Evolutionary conservation across 2,113 vertebrate species (phyloP).

Genomic region (Bubalus kerabau): DNA sequence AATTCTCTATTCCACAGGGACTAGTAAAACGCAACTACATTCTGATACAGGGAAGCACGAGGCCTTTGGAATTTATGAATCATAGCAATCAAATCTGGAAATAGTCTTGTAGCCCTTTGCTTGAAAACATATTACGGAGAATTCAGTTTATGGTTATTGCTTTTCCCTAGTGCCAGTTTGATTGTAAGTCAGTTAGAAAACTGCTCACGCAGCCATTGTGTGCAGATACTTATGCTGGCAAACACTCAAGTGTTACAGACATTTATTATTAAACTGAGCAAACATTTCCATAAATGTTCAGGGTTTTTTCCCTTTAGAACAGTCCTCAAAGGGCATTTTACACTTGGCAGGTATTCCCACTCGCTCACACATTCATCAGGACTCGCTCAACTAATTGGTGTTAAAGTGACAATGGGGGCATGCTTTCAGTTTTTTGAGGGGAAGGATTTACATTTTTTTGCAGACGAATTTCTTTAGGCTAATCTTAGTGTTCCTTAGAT

Average conservation of each 20-base stretch:
- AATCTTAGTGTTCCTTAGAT: not conserved
- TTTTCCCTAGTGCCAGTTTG: not conserved
- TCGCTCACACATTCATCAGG: not conserved
- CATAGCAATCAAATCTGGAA: not conserved
- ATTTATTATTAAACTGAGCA: slow-evolving; percentile 45
- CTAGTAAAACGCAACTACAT: slow-evolving; percentile 24
- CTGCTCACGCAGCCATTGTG: not conserved
- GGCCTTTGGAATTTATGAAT: slow-evolving; percentile 55
- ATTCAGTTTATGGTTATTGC: not conserved
- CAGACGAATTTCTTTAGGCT: not conserved
- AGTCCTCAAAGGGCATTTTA: not conserved
- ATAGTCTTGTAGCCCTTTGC: not conserved
- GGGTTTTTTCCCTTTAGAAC: not conserved
- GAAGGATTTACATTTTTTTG: not conserved
- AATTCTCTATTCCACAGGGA: slow-evolving; percentile 50
- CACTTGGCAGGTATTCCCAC: not conserved
- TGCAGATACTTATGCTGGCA: slow-evolving; percentile 33
- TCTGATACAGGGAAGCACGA: slow-evolving; percentile 43
- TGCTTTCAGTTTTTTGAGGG: not conserved
- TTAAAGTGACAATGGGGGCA: not conserved
- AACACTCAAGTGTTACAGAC: not conserved
- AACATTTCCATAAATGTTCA: slow-evolving; percentile 16
- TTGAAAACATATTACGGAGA: not conserved
- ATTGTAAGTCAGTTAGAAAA: not conserved
- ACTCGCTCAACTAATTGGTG: not conserved